Evolutionary conservation across 2,888 invertebrate genomes (phyloP), one percentile per base, ranked within the genome.

Genomic region (Meta bourneti): DNA sequence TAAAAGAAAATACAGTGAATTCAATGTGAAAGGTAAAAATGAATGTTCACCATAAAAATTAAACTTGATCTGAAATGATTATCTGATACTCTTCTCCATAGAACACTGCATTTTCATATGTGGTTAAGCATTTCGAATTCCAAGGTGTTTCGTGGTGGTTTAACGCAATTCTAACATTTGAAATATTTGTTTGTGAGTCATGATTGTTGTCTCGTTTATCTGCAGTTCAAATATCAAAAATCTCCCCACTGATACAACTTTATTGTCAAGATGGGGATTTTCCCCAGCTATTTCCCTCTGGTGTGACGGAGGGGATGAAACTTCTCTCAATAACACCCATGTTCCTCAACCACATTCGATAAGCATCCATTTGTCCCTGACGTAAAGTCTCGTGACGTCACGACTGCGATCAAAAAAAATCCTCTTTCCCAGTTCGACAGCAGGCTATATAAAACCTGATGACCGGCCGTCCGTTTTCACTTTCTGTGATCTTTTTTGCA

Each of bases 381-480:
- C 89, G 89, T 83, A 83, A 48, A 49, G 9, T 34, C n/a, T 6
- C 69, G 61, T 85, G 79, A 90, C 90, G 90, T 90, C 90, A 90
- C 80, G 80, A 49, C 34, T 16, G 16, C 85, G 69, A 74, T 48
- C 74, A 72, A 77, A 16, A 52, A 79, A 81, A 34, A 71, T 52
- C 34, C 51, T 71, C 20, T 48, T 13, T 9, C 75, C 49, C n/a
- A 13, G 48, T 71, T 20, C 71, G 61, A 80, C 61, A 61, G 80
- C 61, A 74, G 52, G 54, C 79, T 80, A 77, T 91, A 87, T 91
- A 91, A 91, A 91, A 83, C 91, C 70, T 78, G 78, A 71, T 69
- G 78, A 78, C 81, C 86, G 78, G 71, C 54, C 83, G 82, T 78
- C 83, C 91, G 87, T 87, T 91, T 91, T 91, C 91, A 91, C 91